A percentile compares a stretch with the other conserved stretches of the same genome.
Conservation (phyloP, 2,888 invertebrate species). For the Ommatoiulus sabulosus region DNA sequence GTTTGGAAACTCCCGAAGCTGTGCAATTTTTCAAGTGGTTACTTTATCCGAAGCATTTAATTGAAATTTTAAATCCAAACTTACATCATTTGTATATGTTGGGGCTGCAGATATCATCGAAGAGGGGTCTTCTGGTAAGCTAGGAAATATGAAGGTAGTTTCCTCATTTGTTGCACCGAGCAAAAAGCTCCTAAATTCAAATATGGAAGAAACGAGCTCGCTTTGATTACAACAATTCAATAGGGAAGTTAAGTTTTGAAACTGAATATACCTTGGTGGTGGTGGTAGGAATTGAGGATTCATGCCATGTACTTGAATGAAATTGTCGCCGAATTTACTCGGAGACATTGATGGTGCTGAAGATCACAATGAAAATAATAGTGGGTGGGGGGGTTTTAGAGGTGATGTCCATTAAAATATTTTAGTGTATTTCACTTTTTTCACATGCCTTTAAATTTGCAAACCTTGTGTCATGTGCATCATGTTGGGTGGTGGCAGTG, state of each 20-base stretch:
- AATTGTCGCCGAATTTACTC: not conserved
- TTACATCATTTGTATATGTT: not conserved
- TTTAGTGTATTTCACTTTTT: too few species aligned
- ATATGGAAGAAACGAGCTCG: not conserved
- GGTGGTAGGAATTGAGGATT: too few species aligned
- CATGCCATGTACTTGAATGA: not conserved
- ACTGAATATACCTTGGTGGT: not conserved
- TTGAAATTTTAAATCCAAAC: not conserved
- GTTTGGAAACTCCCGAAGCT: not conserved
- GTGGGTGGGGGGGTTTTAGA: too few species aligned
- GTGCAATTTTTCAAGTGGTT: not conserved
- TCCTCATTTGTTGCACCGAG: not conserved
- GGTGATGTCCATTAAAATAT: too few species aligned
- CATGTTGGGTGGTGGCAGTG: constrained; percentile 50
- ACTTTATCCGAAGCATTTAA: not conserved
- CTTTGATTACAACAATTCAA: not conserved
- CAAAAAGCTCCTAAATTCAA: not conserved
- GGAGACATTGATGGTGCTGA: constrained; percentile 1
- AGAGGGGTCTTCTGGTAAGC: not conserved
- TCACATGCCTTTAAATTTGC: not conserved
- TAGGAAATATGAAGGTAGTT: constrained; percentile 42
- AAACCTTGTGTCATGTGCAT: not conserved
- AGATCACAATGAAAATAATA: too few species aligned
- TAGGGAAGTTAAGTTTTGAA: not conserved
- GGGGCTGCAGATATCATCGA: not conserved